A percentile compares a stretch with the other conserved stretches of the same genome.
These are phyloP conservation scores for Amphipyra berbera DNA, from an alignment of 2,888 invertebrate genomes.

Conservation along the genomic window DNA sequence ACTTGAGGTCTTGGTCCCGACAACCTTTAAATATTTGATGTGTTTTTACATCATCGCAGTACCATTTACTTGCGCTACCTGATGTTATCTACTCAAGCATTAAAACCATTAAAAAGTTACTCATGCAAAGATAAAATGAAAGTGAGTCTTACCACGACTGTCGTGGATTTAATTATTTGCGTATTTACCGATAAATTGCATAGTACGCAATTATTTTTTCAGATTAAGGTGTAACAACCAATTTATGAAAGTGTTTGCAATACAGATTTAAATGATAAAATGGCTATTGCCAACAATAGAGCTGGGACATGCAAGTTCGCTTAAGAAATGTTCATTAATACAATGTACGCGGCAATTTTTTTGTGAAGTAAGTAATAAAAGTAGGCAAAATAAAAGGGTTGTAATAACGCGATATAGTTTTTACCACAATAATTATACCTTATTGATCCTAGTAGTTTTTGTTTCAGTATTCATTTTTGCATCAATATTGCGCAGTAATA, in stretches of 20 bases:
- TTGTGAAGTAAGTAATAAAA: too few relatives aligned
- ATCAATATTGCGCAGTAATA: too few relatives aligned
- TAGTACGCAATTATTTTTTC: slow-evolving; percentile 34
- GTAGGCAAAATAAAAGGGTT: too few relatives aligned
- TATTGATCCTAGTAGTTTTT: too few relatives aligned
- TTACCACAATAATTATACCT: too few relatives aligned
- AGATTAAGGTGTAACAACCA: slow-evolving; percentile 35
- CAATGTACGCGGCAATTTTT: too few relatives aligned
- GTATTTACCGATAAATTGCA: slow-evolving; percentile 31
- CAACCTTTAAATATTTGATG: too few relatives aligned
- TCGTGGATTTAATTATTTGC: slow-evolving; percentile 18
- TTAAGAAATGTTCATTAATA: slow-evolving; percentile 7
- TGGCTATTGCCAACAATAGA: slow-evolving; percentile 6
- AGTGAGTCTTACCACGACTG: slow-evolving; percentile 10
- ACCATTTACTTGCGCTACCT: neutral
- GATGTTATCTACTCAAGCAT: neutral
- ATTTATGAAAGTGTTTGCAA: slow-evolving; percentile 31
- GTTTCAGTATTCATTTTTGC: too few relatives aligned
- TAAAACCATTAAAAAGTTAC: neutral
- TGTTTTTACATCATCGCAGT: too few relatives aligned
- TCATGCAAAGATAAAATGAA: slow-evolving; percentile 13
- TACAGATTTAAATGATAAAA: slow-evolving; percentile 13
- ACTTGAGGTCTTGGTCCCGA: too few relatives aligned
- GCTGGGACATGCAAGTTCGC: slow-evolving; percentile 18
- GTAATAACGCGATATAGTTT: too few relatives aligned